A percentile compares a stretch with the other conserved stretches of the same genome.
Evolutionary conservation across 2,797 vertebrate genomes (phyloP).

Genomic region (Enteromius thamalakanensis): DNA sequence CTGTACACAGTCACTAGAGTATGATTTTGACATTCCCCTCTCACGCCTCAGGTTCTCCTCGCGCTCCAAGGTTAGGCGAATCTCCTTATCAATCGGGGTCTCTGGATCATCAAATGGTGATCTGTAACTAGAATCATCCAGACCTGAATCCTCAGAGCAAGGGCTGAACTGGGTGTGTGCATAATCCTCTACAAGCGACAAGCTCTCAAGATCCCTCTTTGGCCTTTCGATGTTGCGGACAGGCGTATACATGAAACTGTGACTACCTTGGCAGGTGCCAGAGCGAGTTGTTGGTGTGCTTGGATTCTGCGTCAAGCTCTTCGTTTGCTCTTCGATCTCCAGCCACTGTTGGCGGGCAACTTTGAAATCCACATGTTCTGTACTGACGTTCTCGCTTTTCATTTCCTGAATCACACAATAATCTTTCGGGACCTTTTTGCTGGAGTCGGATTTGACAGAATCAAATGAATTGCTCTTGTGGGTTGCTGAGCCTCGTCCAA

Average conservation of each 20-base stretch:
- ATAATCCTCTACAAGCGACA: slow-evolving; percentile 72
- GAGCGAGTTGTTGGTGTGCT: slow-evolving; percentile 46
- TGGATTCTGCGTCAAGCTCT: slow-evolving; percentile 69
- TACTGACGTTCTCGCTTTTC: slow-evolving; percentile 81
- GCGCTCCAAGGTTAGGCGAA: slow-evolving; percentile 74
- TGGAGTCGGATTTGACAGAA: slow-evolving; percentile 60
- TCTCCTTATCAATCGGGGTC: slow-evolving; percentile 77
- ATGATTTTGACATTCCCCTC: slow-evolving; percentile 72
- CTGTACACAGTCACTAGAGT: slow-evolving; percentile 73
- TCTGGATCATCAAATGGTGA: slow-evolving; percentile 78
- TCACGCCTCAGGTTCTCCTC: slow-evolving; percentile 76
- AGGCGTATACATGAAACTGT: slow-evolving; percentile 82
- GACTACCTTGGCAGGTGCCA: slow-evolving; percentile 71
- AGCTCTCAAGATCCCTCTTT: slow-evolving; percentile 73
- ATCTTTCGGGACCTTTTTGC: slow-evolving; percentile 80
- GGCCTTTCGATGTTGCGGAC: slow-evolving; percentile 78
- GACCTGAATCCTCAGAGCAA: slow-evolving; percentile 80
- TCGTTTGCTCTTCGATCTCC: slow-evolving; percentile 81
- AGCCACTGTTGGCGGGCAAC: slow-evolving; percentile 81
- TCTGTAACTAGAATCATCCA: slow-evolving; percentile 79
- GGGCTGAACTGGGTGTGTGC: slow-evolving; percentile 78
- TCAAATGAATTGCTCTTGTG: slow-evolving; percentile 53
- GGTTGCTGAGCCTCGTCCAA: slow-evolving; percentile 66
- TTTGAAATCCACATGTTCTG: slow-evolving; percentile 82
- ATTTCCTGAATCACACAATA: slow-evolving; percentile 84